A percentile compares a stretch with the other conserved stretches of the same genome.
Conservation (phyloP, 2,888 invertebrate species). For the Micoletzkya japonica region DNA sequence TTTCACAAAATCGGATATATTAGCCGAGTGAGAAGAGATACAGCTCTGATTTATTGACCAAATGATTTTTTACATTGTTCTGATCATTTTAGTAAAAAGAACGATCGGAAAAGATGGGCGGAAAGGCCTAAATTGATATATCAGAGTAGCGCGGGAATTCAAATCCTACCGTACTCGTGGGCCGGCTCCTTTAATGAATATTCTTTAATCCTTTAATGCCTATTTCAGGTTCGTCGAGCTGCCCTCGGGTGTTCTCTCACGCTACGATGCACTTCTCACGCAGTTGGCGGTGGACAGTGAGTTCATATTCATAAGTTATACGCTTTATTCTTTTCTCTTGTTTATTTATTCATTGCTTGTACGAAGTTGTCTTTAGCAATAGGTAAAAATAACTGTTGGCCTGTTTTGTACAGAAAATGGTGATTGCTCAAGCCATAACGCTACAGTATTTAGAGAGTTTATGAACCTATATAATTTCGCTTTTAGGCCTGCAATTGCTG, state of each 20-base stretch:
- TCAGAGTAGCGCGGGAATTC: no score
- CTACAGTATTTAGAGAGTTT: not conserved
- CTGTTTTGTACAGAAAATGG: not conserved
- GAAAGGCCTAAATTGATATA: no score
- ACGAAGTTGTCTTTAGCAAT: not conserved
- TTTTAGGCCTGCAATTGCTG: slow-evolving; percentile 41
- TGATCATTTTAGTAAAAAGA: no score
- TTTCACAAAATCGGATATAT: no score
- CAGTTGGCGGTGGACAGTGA: slow-evolving; percentile 19
- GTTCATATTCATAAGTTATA: not conserved
- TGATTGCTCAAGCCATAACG: not conserved
- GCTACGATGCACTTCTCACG: slow-evolving; percentile 11
- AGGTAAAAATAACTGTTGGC: no score
- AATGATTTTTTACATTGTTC: no score
- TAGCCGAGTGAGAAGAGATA: no score
- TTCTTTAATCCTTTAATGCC: no score
- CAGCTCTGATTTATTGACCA: no score
- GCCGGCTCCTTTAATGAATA: no score
- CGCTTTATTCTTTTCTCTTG: not conserved
- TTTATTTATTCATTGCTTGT: not conserved
- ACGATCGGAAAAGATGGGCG: no score
- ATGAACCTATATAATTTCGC: not conserved
- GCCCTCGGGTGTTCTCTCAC: slow-evolving; percentile 5
- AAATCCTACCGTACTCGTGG: no score
- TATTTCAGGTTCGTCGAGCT: slow-evolving; percentile 12